These are phyloP conservation scores for Chauna torquata DNA, from an alignment of 2,113 vertebrate genomes.

Conservation along the genomic window DNA sequence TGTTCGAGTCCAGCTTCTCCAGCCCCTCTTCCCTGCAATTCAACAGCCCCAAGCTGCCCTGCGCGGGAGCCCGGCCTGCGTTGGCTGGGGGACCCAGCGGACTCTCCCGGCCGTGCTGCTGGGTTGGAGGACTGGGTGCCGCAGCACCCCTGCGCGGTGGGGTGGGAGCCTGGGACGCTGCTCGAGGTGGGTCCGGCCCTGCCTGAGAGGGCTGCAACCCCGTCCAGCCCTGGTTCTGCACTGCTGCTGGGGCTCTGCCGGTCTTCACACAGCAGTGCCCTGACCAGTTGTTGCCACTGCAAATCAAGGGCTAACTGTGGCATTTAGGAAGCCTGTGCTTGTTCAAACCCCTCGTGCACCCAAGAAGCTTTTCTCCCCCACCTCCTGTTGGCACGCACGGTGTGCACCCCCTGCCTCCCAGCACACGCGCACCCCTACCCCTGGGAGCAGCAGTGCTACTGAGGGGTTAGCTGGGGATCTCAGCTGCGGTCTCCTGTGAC, in stretches of 20 bases:
- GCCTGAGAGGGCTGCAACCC: background rate
- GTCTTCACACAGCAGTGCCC: rapidly evolving
- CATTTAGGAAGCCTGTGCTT: background rate
- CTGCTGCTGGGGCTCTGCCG: background rate
- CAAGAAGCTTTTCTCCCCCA: rapidly evolving
- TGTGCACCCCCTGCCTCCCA: background rate
- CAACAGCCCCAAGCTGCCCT: background rate
- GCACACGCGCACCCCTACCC: rapidly evolving
- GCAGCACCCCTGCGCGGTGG: background rate
- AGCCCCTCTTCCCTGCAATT: background rate
- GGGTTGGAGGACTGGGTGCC: background rate
- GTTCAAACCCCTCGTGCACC: background rate
- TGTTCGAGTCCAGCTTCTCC: background rate
- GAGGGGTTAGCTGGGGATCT: background rate
- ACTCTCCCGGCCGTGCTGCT: background rate
- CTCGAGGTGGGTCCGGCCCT: rapidly evolving
- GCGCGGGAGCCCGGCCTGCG: background rate
- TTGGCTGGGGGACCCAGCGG: background rate
- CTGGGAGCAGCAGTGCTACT: background rate
- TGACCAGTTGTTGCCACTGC: background rate
- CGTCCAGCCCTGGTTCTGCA: background rate
- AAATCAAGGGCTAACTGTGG: background rate
- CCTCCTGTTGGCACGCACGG: background rate
- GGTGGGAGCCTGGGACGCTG: background rate
- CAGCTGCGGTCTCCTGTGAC: background rate